These are phyloP conservation scores for Orius laevigatus DNA, from an alignment of 1,140 invertebrate species.

Conservation along the genomic window DNA sequence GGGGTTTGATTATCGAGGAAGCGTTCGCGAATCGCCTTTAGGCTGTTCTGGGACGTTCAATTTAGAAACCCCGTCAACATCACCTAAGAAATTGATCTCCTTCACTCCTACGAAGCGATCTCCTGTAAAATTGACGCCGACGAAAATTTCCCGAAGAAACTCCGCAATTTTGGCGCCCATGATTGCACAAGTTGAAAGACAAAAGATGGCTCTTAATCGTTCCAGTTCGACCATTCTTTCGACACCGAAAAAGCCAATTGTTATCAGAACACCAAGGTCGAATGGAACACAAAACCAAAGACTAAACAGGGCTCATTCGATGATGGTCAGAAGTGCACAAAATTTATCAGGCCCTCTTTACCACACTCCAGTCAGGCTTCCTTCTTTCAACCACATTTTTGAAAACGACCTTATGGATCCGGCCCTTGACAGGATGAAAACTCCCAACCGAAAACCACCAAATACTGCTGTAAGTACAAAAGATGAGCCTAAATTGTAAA, in stretches of 20 bases:
- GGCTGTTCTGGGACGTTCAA: constrained; percentile 5
- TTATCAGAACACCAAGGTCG: neutral
- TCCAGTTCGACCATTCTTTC: constrained; percentile 9
- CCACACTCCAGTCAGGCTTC: neutral
- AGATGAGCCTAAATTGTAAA: neutral
- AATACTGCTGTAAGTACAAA: constrained; percentile 9
- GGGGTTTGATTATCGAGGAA: neutral
- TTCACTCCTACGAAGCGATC: neutral
- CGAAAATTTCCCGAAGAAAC: constrained; percentile 9
- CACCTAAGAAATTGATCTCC: neutral
- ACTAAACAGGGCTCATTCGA: too few species aligned
- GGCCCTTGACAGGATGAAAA: neutral
- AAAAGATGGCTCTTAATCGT: constrained; percentile 1
- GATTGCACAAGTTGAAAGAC: constrained; percentile 8
- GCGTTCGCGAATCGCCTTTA: constrained; percentile 8
- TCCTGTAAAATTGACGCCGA: neutral
- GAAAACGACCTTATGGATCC: constrained; percentile 5
- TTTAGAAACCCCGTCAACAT: neutral
- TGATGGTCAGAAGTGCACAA: too few species aligned
- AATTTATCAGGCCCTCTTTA: neutral
- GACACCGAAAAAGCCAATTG: constrained; percentile 6
- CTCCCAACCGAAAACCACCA: constrained; percentile 10
- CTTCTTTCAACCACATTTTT: constrained; percentile 6
- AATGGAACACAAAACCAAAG: too few species aligned
- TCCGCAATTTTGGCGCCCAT: constrained; percentile 11